Base-by-base conservation (phyloP, 2,888 invertebrate species). In the Latrodectus hesperus region DNA sequence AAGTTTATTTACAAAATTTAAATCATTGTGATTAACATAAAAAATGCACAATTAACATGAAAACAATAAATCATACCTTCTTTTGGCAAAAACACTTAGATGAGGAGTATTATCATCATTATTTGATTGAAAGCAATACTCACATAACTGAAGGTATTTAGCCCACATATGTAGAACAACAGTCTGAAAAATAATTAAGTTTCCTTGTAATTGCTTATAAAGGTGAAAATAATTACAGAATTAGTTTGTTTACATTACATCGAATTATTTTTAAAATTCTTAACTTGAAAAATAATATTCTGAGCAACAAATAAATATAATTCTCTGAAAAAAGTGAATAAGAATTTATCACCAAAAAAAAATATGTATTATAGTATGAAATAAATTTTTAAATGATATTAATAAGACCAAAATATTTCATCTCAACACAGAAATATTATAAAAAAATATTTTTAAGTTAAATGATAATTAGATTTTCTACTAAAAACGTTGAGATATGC, bases 161-260 rank as follows among this genome's bases (percentile, higher is more conserved):
- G 76, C 71, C 86, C 86, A 87, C 9, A 87, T 77, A 51, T 77
- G 49, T 1, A 87, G 81, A 53, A 87, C 86, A 49, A 81, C 81
- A 55, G 26, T 38, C 86, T 87, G 5, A 11, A 65, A 72, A 11
- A 78, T 26, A 52, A 60, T 11, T 26, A 6, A 60, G n/a, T 10
- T 16, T 16, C 60, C 12, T 60, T 60, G 12, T 16, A 60, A 60
- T 60, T 16, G 12, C 10, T 60, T 60, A 16, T 14, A 14, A 60
- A 11, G 9, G 60, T 10, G 8, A 22, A 22, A 22, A 60, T 16
- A 60, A 16, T 0, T 60, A n/a, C 6, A 16, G 60, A 60, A 16
- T 10, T 16, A 60, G 10, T 60, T 12, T 16, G 6, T 60, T 9
- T 11, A 16, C 10, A 38, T 38, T 3, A 5, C 5, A 38, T 3